phyloP scores from a whole-genome alignment of 2,888 invertebrate genomes.

The Chloromyia formosa region DNA sequence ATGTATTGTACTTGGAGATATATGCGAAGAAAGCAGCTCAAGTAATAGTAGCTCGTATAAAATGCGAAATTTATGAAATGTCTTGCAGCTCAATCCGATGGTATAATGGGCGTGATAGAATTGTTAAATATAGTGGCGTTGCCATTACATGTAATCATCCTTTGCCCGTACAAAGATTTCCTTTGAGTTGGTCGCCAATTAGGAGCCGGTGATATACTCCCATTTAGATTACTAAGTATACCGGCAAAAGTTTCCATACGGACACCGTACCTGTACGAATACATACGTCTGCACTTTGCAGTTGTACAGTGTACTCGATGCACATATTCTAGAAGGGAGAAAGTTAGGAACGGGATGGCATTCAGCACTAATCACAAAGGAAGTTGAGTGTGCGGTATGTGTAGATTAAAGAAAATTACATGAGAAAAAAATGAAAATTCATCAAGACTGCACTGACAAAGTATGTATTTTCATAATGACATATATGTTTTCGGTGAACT shows the following conservation, averaged over 20 bases:
- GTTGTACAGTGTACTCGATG: too few relatives aligned
- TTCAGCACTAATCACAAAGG: background rate
- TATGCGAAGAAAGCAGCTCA: too few relatives aligned
- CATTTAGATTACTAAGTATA: slow-evolving; percentile 27
- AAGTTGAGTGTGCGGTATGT: background rate
- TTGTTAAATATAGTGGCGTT: slow-evolving; percentile 23
- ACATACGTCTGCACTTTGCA: background rate
- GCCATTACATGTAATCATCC: background rate
- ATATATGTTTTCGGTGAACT: background rate
- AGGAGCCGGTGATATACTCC: slow-evolving; percentile 37
- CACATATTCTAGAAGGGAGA: background rate
- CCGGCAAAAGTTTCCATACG: background rate
- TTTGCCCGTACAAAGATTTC: background rate
- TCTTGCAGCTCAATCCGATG: slow-evolving; percentile 30
- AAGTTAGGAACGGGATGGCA: slow-evolving; percentile 14
- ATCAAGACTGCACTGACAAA: background rate
- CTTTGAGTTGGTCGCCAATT: slow-evolving; percentile 32
- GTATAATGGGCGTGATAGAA: slow-evolving; percentile 34
- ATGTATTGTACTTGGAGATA: too few relatives aligned
- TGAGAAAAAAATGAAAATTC: background rate
- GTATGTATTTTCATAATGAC: slow-evolving; percentile 5
- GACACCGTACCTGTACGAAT: background rate
- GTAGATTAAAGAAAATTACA: slow-evolving; percentile 1
- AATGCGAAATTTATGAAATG: slow-evolving; percentile 35
- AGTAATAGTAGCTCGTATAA: slow-evolving; percentile 1